Base-by-base conservation (phyloP, 1,140 invertebrate genomes). In the Sweltsa coloradensis region DNA sequence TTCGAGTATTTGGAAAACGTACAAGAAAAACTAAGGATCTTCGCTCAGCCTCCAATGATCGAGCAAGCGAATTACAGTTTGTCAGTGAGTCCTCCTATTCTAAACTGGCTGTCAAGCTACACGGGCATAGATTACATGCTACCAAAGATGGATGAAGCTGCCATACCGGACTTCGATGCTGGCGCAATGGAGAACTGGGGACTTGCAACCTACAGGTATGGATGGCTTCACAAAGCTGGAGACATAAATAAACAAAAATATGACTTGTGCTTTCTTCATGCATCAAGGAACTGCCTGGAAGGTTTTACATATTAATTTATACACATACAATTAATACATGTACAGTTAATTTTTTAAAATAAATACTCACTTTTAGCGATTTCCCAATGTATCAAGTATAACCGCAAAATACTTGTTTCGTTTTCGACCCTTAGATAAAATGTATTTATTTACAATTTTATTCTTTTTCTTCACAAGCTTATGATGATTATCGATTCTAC, bases 11-110 rank as follows among this genome's bases (percentile, higher is more conserved):
- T 39, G 0, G 0, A 7, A 1, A 45, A 41, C 2, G 2, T 13
- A 0, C 1, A 49, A 18, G 21, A 42, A n/a, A 7, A n/a, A n/a
- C n/a, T 45, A 9, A 2, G 25, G 5, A 25, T 14, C 16, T 42
- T 14, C 11, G 16, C 23, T 11, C 34, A 24, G 37, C 19, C 13
- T 4, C 24, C 14, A 5, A 87, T 86, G 3, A 73, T 91, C 3
- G 67, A 81, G 7, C 87, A 94, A 40, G 79, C 87, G 0, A 64
- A 74, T 0, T 87, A 89, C 59, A 80, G 87, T 4, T 60, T 91
- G 21, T 71, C 80, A 7, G 78, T 94, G 5, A 89, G 88, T 0
- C 83, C 83, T 0, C 79, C 78, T 56, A 79, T 93, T 43, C 13
- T 47, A 24, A 2, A 18, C 9, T 18, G 22, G 6, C 16, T 47